Evolutionary conservation across 1,140 invertebrate genomes (phyloP).

Genomic region (Tetramorium simillimum): DNA sequence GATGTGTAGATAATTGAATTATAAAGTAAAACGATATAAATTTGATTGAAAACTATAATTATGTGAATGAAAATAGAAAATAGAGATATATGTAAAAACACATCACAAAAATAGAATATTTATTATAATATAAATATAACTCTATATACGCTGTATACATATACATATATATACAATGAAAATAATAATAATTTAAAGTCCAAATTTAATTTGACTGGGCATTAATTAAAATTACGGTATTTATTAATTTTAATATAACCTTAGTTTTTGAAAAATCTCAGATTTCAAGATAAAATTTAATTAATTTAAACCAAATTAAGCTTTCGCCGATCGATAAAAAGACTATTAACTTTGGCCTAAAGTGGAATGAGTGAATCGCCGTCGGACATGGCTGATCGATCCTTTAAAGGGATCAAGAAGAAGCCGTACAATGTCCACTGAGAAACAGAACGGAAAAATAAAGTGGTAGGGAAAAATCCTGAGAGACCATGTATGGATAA

Average conservation of each 20-base stretch:
- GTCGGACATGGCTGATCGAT: conserved; percentile 37
- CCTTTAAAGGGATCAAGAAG: conserved; percentile 64
- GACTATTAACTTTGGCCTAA: conserved; percentile 43
- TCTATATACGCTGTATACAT: no score
- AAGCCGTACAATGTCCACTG: conserved; percentile 42
- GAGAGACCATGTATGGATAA: conserved; percentile 69
- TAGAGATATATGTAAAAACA: neutral
- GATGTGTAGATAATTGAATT: neutral
- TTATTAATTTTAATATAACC: neutral
- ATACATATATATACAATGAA: no score
- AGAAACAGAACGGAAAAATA: conserved; percentile 60
- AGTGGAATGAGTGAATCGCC: conserved; percentile 69
- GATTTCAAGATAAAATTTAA: neutral
- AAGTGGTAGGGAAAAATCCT: conserved; percentile 44
- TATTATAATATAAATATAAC: no score
- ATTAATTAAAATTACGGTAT: neutral
- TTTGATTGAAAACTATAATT: neutral
- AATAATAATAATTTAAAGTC: neutral
- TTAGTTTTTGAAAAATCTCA: neutral
- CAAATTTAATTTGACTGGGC: neutral
- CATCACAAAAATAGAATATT: no score
- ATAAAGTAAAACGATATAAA: neutral
- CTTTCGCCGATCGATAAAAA: neutral
- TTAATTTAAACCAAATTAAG: neutral
- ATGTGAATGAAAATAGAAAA: neutral